Evolutionary conservation across 1,140 invertebrate species (phyloP), one percentile per base, ranked within the genome.

Genomic region (Ganaspis sp.): DNA sequence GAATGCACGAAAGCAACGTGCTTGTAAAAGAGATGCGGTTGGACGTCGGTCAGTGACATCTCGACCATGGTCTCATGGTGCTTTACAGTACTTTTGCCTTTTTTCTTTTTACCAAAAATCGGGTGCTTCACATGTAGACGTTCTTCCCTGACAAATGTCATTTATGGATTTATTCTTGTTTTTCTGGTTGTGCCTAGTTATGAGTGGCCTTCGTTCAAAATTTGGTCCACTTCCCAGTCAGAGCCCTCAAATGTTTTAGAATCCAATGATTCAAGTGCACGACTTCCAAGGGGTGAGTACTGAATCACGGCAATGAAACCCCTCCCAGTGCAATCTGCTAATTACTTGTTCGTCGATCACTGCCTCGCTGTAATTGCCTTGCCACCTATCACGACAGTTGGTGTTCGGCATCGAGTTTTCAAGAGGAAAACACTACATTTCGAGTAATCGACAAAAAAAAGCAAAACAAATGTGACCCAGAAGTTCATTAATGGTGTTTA

Each of bases 191-290:
- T 42, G 17, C 80, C 82, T 45, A 79, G 42, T 17, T 77, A 84
- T 72, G 80, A 84, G 80, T 84, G 82, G 80, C 82, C 82, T 72
- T 79, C 76, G 77, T 79, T 84, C 19, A 80, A 77, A 64, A 80
- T 84, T 78, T 84, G 82, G 82, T 69, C 79, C 54, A 69, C 74
- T 75, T 78, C 76, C 75, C 74, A 80, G 72, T 74, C 37, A 9
- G 69, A 78, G 74, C 42, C 70, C 49, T 40, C 74, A n/a, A 75
- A 83, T 73, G 70, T 74, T 53, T 42, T 83, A 70, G 45, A 78
- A 8, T 45, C 40, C 23, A 80, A 76, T 74, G 78, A 72, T 71
- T 73, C 26, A 54, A 38, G 29, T 12, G 3, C 73, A 19, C 76
- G 82, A 38, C 70, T 79, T 77, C 74, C 82, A 19, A 84, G 34